These are phyloP conservation scores for Callaeas wilsoni DNA, from an alignment of 2,113 vertebrate genomes.

Conservation along the genomic window DNA sequence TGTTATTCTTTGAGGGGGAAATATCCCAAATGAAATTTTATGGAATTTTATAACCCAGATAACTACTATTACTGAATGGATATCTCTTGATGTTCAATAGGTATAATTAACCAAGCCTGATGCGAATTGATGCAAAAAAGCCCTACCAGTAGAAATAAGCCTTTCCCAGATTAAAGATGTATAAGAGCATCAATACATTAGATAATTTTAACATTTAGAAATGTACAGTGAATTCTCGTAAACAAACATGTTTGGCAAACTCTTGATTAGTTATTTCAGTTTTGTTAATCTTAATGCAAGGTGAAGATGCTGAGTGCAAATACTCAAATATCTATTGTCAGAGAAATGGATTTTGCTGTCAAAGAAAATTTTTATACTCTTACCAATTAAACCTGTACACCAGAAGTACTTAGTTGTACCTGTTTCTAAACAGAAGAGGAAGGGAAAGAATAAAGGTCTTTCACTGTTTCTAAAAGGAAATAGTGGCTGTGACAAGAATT, in stretches of 20 bases:
- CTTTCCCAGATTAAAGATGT: background rate
- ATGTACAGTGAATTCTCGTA: background rate
- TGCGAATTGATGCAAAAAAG: background rate
- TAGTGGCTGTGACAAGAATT: background rate
- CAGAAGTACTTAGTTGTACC: background rate
- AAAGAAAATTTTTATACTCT: background rate
- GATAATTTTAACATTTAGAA: background rate
- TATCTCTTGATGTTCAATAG: background rate
- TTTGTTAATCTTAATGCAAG: background rate
- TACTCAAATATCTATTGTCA: background rate
- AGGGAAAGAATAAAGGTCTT: background rate
- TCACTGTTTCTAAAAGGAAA: background rate
- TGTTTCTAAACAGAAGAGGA: background rate
- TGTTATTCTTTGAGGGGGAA: background rate
- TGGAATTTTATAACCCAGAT: background rate
- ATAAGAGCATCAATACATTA: background rate
- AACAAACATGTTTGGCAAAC: background rate
- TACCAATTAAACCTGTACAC: background rate
- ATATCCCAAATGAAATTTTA: background rate
- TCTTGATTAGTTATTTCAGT: background rate
- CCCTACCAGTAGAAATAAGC: background rate
- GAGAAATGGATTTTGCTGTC: background rate
- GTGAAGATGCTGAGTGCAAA: background rate
- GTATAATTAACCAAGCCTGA: background rate
- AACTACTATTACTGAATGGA: background rate